Base-by-base conservation (phyloP, 2,888 invertebrate genomes). In the Drosophila melanosoma region DNA sequence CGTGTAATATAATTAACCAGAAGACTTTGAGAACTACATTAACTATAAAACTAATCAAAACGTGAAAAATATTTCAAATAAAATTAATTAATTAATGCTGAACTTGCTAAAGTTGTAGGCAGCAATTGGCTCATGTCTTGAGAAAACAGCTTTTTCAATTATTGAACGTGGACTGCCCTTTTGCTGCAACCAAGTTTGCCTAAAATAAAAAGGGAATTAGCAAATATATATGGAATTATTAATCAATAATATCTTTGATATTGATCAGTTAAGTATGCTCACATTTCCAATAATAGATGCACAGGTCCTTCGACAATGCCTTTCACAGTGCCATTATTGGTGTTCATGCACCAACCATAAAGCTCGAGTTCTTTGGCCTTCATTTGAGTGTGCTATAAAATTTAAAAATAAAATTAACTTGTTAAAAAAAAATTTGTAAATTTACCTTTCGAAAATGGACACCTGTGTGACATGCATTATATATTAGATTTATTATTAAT, bases 271-370 rank as follows among this genome's bases (percentile, higher is more conserved):
- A 15, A 23, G 15, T 5, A 15, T 23, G 1, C 83, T 68, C 35
- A 91, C 95, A 96, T 95, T 91, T 94, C 93, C 12, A 93, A 92
- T 57, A 96, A 85, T 83, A 94, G 93, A 1, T 90, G 80, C 57
- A 92, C 87, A 11, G 93, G 90, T 26, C 95, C 96, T 91, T 96
- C 94, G 42, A 96, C 82, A 48, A 93, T 82, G 15, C 96, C 96
- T 69, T 94, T 92, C 0, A 96, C 96, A 0, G 95, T 95, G 38
- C 94, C 95, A 17, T 92, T 82, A 0, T 91, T 84, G 0, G 95
- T 96, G 83, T 96, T 96, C 94, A 94, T 95, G 81, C 95, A 95
- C 95, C 95, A 96, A 48, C 96, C 96, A 67, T 92, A 93, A 0
- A 96, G 77, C 4, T 94, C 94, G 38, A 96, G 90, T 74, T 94